A percentile compares a stretch with the other conserved stretches of the same genome.
phyloP scores from a whole-genome alignment of 2,113 vertebrate species.

The Rhynchopsitta pachyrhyncha region DNA sequence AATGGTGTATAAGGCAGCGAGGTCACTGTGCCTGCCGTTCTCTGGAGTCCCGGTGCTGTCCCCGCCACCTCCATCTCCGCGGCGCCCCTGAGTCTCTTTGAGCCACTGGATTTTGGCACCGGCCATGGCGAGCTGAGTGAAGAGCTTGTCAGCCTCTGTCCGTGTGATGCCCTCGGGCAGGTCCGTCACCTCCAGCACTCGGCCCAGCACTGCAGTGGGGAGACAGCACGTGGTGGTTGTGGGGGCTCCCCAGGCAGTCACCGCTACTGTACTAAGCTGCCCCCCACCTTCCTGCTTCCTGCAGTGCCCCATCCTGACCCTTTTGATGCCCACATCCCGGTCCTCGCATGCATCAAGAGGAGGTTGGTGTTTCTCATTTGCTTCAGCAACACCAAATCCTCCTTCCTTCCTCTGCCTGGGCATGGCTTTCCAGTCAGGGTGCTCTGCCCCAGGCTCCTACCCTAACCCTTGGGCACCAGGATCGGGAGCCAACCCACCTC shows the following conservation, averaged over 20 bases:
- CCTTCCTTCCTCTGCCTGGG: background rate
- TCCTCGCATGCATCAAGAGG: too few species aligned
- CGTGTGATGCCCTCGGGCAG: slow-evolving; percentile 96
- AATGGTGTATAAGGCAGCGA: slow-evolving; percentile 95
- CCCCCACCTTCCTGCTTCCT: background rate
- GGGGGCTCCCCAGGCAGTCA: background rate
- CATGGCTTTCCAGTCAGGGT: background rate
- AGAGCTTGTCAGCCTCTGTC: slow-evolving; percentile 94
- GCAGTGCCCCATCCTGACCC: background rate
- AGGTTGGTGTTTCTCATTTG: background rate
- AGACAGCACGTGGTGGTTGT: background rate
- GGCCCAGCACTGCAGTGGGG: slow-evolving; percentile 83
- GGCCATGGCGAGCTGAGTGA: slow-evolving; percentile 93
- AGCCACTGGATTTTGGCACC: slow-evolving; percentile 99
- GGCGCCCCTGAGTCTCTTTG: slow-evolving; percentile 86
- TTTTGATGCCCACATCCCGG: accelerated
- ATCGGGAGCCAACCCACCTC: background rate
- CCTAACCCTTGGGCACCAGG: background rate
- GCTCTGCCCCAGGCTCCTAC: background rate
- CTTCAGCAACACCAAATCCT: background rate
- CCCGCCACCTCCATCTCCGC: slow-evolving; percentile 67
- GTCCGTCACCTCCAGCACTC: slow-evolving; percentile 95
- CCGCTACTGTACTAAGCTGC: background rate
- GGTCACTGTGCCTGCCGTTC: slow-evolving; percentile 83
- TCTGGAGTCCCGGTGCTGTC: slow-evolving; percentile 75